Evolutionary conservation across 2,888 invertebrate species (phyloP), one percentile per base, ranked within the genome.

Genomic region (Pilophorus perplexus): DNA sequence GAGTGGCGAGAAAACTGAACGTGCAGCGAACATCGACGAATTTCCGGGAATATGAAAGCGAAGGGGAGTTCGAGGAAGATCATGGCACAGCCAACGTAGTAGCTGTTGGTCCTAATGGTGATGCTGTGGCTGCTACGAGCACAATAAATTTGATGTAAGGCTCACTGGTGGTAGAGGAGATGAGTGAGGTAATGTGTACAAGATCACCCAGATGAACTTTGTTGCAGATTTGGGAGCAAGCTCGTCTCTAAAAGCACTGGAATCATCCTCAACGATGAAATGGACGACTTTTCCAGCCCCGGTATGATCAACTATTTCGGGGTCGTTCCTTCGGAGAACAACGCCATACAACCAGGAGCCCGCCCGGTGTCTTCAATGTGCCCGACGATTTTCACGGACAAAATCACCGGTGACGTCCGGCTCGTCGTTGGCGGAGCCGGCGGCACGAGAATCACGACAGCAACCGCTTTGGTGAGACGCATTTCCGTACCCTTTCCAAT

Each of bases 281-380:
- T 98, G 92, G 93, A 94, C 72, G 97, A 98, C 75, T 98, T 97
- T 77, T 90, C 93, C 0, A 84, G 88, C 0, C 88, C 89, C 0
- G 84, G 85, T 23, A 82, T 86, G 67, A 80, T 81, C 0, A 88
- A 87, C 74, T 83, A 79, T 69, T 90, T 88, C 75, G 85, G 84
- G 1, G 72, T 91, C 8, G 85, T 87, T 52, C 89, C 90, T 0
- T 90, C 92, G 0, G 85, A 87, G 0, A 85, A 86, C 6, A 95
- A 95, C 79, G 87, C 84, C 74, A 88, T 94, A 71, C 79, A 77
- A 48, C 89, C 92, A 0, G 85, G 87, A 48, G 94, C 94, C 76
- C 79, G 90, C 23, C 90, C 94, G 0, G 76, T 93, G 74, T 93
- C 93, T 2, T 93, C 93, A 0, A 94, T 93, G 91, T 82, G 82